phyloP scores from a whole-genome alignment of 2,888 invertebrate species.

The Spialia ferax region DNA sequence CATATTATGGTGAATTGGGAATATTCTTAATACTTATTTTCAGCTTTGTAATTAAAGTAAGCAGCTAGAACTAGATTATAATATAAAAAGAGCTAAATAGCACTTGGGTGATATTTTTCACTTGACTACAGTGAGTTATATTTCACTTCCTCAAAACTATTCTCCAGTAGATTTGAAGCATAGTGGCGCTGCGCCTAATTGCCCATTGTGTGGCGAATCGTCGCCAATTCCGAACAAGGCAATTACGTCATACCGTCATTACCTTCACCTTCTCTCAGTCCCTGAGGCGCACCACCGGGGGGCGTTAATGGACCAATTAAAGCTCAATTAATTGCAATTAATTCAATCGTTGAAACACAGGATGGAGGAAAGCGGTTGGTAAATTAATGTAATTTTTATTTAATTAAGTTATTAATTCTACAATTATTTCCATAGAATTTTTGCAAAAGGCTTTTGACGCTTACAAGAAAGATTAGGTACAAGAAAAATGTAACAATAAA shows the following conservation, averaged over 20 bases:
- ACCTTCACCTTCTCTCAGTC: not conserved
- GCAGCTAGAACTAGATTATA: too few relatives aligned
- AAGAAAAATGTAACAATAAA: too few relatives aligned
- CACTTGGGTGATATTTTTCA: constrained; percentile 5
- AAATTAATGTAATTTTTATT: too few relatives aligned
- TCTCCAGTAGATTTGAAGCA: constrained; percentile 22
- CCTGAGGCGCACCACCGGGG: not conserved
- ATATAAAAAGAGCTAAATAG: too few relatives aligned
- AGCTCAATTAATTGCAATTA: constrained; percentile 3
- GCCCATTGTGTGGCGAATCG: constrained; percentile 37
- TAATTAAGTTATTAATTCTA: too few relatives aligned
- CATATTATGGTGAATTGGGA: too few relatives aligned
- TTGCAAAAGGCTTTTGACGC: too few relatives aligned
- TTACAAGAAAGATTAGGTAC: too few relatives aligned
- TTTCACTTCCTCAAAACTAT: constrained; percentile 32
- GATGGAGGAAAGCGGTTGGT: not conserved
- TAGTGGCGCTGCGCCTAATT: constrained; percentile 31
- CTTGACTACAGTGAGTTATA: constrained; percentile 9
- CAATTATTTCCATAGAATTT: too few relatives aligned
- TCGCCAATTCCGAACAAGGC: constrained; percentile 36
- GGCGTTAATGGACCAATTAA: not conserved
- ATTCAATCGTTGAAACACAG: not conserved
- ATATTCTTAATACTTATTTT: too few relatives aligned
- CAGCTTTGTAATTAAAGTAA: too few relatives aligned
- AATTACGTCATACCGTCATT: constrained; percentile 33